Base-by-base conservation (phyloP, 1,140 invertebrate genomes). In the Temnothorax nylanderi region DNA sequence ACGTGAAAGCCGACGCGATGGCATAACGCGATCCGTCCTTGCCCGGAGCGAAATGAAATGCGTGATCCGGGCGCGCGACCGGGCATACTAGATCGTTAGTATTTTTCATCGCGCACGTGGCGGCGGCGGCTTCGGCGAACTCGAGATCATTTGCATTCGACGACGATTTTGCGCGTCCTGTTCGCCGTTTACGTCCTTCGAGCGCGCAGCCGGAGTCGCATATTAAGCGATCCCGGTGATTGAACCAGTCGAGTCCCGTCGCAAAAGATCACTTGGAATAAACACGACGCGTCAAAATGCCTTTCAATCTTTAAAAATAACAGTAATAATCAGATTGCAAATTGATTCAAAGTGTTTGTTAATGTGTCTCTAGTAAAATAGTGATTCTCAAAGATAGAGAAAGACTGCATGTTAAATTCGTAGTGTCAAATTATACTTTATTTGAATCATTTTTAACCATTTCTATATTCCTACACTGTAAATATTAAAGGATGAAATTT, bases 21-120 rank as follows among this genome's bases (percentile, higher is more conserved):
- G 76, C 71, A 82, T 71, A 84, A 34, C 16, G 18, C 32, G 81
- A 85, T 86, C 88, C 88, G 84, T 87, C 88, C 87, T 90, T 90
- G 87, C 49, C 44, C 11, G 69, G 16, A 71, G 65, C 88, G 64
- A 86, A 88, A 77, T 78, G n/a, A 84, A 86, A 86, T 51, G 77
- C 65, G 37, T 58, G 47, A 62, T 76, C 16, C 49, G 34, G 44
- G 18, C 56, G 41, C 41, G 10, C 47, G 58, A 13, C 10, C 62
- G 51, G 21, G 21, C 74, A n/a, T 54, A 21, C 58, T 87, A 76
- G 74, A 67, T 78, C 84, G 49, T 65, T 56, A 26, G 34, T 26
- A 81, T 72, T 81, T 64, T 77, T 47, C 72, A 32, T 85, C 41
- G 62, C 49, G 62, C 60, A 54, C 37, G 60, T 77, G 34, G 34